Base-by-base conservation (phyloP, 2,113 vertebrate genomes). In the Plecotus auritus region DNA sequence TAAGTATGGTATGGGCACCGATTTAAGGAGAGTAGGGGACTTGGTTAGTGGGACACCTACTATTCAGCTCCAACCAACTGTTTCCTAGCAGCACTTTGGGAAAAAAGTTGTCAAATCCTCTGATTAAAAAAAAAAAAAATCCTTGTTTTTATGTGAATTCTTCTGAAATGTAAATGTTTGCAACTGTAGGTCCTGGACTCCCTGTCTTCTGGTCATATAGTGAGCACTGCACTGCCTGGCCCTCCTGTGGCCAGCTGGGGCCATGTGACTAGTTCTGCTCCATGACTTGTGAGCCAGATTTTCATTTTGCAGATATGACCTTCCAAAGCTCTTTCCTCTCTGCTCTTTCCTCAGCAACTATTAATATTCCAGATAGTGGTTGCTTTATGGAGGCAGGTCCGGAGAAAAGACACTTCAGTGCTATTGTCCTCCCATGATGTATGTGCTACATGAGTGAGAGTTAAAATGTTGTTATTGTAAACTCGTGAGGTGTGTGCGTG, bases 401-500 rank as follows among this genome's bases (percentile, higher is more conserved):
- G 72, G 40, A 87, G 40, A 11, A 14, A 93, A 84, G 66, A 49
- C 30, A 64, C 77, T 45, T 84, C 64, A 84, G 32, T 59, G 14
- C 35, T 88, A 30, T 0, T 66, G 9, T 76, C n/a, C 22, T 90
- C 51, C 28, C 10, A 22, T 54, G 32, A 61, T 66, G 51, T 22
- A 51, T 51, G 11, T 49, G 42, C 32, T 74, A 88, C 64, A 28
- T 22, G 61, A 85, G 17, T 80, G n/a, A 84, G 64, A 92, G 32
- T 87, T n/a, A 92, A 93, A 91, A 81, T 5, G 61, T 22, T 47
- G 32, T n/a, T 84, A 80, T 78, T 93, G 72, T 85, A 54, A 73
- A 84, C 56, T 84, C 26, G 20, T 40, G 16, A 88, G 54, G 7
- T 59, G 9, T 59, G 17, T 20, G 26, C 35, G 26, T 40, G 32